Base-by-base conservation (phyloP, 2,113 vertebrate species). In the Uropsilus gracilis region DNA sequence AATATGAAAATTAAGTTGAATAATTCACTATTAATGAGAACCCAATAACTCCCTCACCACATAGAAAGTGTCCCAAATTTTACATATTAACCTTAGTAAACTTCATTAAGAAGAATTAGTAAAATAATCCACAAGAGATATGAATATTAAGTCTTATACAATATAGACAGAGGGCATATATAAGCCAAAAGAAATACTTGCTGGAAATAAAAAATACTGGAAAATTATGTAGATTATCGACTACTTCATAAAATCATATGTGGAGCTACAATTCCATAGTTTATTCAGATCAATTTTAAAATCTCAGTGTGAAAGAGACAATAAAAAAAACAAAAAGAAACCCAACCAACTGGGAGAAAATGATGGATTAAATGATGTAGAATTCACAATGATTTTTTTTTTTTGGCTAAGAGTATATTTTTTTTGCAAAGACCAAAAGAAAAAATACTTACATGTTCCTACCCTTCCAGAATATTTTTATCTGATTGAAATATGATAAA, bases 281-380 rank as follows among this genome's bases (percentile, higher is more conserved):
- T 94, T 66, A 0, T 6, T 68, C 8, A 44, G 42, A 4, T 81
- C 8, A 63, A 2, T 78, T 75, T 87, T 81, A 81, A 81, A 2
- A 94, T 37, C 46, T 94, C n/a, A 46, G 5, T 39, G 26, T 83
- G 55, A 94, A 77, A 39, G n/a, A n/a, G n/a, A n/a, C n/a, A n/a
- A n/a, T n/a, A n/a, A n/a, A n/a, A n/a, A n/a, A n/a, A n/a, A n/a
- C n/a, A n/a, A n/a, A n/a, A n/a, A n/a, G n/a, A n/a, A n/a, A n/a
- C n/a, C n/a, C n/a, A n/a, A n/a, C n/a, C n/a, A n/a, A n/a, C n/a
- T n/a, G n/a, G n/a, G n/a, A n/a, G n/a, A n/a, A n/a, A n/a, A n/a
- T n/a, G n/a, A n/a, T n/a, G n/a, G n/a, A n/a, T 59, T 3, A 91
- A 57, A 73, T 89, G 8, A 89, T 59, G 18, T 82, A 61, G 13